Evolutionary conservation across 2,888 invertebrate genomes (phyloP).

Genomic region (Zelleria hepariella): DNA sequence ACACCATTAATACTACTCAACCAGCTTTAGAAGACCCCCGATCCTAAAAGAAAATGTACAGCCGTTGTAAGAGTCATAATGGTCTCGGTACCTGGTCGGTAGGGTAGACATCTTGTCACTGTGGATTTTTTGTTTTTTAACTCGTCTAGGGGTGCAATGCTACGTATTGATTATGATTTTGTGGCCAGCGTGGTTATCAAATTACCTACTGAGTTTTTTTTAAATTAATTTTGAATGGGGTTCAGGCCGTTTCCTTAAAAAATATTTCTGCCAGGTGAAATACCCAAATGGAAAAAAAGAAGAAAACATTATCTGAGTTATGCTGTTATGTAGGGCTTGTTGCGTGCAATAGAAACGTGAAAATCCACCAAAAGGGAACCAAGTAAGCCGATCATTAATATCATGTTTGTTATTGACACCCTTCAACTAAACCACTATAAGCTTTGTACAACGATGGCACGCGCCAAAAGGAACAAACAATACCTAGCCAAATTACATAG

Average conservation of each 20-base stretch:
- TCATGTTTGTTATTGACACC: conserved; percentile 37
- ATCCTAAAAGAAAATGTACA: background rate
- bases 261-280: no score
- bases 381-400: conserved; percentile 1
- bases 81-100: conserved; percentile 27
- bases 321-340: no score
- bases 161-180: conserved; percentile 65
- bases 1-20: conserved; percentile 55
- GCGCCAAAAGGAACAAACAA: conserved; percentile 30
- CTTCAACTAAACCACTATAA: conserved; percentile 22
- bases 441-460: conserved; percentile 25
- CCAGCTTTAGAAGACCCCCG: conserved; percentile 35
- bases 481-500: conserved; percentile 39
- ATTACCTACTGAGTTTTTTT: no score
- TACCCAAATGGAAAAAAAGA: no score
- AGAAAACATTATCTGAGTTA: no score
- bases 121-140: conserved; percentile 44
- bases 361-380: background rate
- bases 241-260: no score
- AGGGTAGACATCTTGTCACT: conserved; percentile 46
- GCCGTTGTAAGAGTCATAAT: conserved; percentile 7
- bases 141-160: conserved; percentile 59
- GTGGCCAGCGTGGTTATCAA: background rate
- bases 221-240: no score
- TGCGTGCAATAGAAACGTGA: background rate